phyloP scores from a whole-genome alignment of 2,113 vertebrate species.

The Sylvietta virens region DNA sequence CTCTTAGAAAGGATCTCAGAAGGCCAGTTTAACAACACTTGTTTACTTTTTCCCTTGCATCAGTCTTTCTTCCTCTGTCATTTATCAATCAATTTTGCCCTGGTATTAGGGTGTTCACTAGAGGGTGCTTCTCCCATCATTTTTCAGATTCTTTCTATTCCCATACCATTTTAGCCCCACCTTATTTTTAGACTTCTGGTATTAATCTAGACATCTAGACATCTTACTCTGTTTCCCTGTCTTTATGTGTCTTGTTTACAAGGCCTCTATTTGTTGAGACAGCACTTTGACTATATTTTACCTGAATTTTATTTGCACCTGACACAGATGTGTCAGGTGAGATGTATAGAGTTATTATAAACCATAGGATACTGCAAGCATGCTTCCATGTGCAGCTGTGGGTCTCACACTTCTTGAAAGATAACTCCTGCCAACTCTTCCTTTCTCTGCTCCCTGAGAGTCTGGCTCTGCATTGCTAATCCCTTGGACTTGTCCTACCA shows the following conservation, averaged over 20 bases:
- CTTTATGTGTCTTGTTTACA: neutral
- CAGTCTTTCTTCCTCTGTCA: neutral
- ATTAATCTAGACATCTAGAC: neutral
- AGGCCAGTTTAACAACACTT: neutral
- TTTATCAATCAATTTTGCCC: neutral
- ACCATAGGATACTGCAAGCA: neutral
- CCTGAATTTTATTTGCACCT: neutral
- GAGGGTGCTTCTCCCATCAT: neutral
- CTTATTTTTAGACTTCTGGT: neutral
- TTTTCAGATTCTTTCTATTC: neutral
- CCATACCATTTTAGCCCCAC: neutral
- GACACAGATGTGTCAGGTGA: neutral
- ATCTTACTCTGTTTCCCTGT: neutral
- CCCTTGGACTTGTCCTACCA: neutral
- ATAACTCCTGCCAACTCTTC: neutral
- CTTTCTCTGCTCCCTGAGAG: neutral
- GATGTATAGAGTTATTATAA: neutral
- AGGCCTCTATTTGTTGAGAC: neutral
- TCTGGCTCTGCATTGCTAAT: neutral
- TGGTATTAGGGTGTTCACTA: neutral
- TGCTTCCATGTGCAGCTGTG: neutral
- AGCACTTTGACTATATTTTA: neutral
- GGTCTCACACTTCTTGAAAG: neutral
- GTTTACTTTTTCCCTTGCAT: neutral
- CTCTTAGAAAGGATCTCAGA: neutral